These are phyloP conservation scores for Condylostylus longicornis DNA, from an alignment of 1,140 invertebrate genomes.

Conservation along the genomic window DNA sequence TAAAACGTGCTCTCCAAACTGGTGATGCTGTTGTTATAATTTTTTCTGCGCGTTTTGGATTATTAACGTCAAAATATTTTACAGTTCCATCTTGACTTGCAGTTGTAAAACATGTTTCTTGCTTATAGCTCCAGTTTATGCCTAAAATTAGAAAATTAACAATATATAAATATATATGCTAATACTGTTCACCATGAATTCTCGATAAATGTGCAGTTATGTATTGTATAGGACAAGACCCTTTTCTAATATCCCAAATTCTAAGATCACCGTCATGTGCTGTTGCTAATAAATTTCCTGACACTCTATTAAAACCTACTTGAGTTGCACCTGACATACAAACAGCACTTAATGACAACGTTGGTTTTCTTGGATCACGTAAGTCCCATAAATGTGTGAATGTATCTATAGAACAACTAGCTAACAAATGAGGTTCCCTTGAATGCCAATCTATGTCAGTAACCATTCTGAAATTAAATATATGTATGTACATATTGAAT, in stretches of 20 bases:
- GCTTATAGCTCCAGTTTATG: constrained; percentile 79
- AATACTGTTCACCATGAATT: background rate
- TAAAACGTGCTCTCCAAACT: constrained; percentile 85
- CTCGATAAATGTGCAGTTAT: constrained; percentile 69
- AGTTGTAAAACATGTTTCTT: constrained; percentile 76
- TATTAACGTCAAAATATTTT: constrained; percentile 84
- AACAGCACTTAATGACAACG: constrained; percentile 63
- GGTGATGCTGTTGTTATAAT: constrained; percentile 71
- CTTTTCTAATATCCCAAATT: constrained; percentile 88
- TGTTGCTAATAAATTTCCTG: constrained; percentile 70
- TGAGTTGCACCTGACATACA: constrained; percentile 67
- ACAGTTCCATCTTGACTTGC: constrained; percentile 89
- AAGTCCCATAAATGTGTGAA: constrained; percentile 90
- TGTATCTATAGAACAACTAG: constrained; percentile 85
- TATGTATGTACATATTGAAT: no score
- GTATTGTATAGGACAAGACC: constrained; percentile 73
- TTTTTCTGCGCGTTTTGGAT: constrained; percentile 64
- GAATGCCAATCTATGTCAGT: constrained; percentile 89
- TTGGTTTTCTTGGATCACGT: constrained; percentile 65
- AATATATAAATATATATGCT: background rate
- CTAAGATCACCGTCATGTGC: constrained; percentile 90
- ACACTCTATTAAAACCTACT: constrained; percentile 84
- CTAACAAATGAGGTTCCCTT: constrained; percentile 73
- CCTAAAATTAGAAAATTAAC: constrained; percentile 56
- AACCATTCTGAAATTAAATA: no score